Percentiles rank a stretch among this genome's conserved stretches.
Evolutionary conservation across 2,888 invertebrate genomes (phyloP).

Genomic region (Heliothis peltigera): DNA sequence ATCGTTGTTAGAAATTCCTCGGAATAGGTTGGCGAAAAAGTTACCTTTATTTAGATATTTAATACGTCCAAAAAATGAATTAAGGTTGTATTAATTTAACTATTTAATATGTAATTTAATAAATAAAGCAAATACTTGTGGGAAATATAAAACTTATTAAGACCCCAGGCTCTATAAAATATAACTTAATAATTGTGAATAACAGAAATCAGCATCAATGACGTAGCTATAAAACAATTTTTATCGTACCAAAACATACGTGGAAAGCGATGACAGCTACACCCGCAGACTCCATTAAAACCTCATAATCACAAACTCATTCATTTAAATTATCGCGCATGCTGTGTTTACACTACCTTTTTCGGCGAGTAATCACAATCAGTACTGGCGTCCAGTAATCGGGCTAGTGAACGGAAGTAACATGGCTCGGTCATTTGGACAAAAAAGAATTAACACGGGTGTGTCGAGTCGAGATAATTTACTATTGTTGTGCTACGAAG

Average conservation of each 20-base stretch:
- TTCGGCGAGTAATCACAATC: constrained; percentile 34
- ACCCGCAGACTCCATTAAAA: constrained; percentile 47
- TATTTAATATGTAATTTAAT: too few relatives aligned
- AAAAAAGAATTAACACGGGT: constrained; percentile 56
- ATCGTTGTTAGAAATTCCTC: too few relatives aligned
- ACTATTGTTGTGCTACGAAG: constrained; percentile 34
- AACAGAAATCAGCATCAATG: too few relatives aligned
- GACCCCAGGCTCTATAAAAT: too few relatives aligned
- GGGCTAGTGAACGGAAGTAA: constrained; percentile 58
- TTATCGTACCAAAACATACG: constrained; percentile 7
- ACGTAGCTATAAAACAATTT: too few relatives aligned
- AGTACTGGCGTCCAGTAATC: constrained; percentile 55
- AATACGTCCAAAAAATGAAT: too few relatives aligned
- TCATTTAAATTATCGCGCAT: constrained; percentile 56
- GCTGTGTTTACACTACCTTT: constrained; percentile 52
- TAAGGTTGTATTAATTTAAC: too few relatives aligned
- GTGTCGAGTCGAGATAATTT: constrained; percentile 48
- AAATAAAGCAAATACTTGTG: too few relatives aligned
- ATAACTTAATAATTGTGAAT: too few relatives aligned
- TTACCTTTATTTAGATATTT: too few relatives aligned
- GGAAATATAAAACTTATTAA: too few relatives aligned
- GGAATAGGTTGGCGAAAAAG: too few relatives aligned
- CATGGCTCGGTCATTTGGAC: constrained; percentile 52
- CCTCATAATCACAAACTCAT: constrained; percentile 52
- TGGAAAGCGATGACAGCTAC: constrained; percentile 24